Conservation (phyloP, 30 jellyfish, hydroid and myxozoan species). For the Hydra vulgaris region DNA sequence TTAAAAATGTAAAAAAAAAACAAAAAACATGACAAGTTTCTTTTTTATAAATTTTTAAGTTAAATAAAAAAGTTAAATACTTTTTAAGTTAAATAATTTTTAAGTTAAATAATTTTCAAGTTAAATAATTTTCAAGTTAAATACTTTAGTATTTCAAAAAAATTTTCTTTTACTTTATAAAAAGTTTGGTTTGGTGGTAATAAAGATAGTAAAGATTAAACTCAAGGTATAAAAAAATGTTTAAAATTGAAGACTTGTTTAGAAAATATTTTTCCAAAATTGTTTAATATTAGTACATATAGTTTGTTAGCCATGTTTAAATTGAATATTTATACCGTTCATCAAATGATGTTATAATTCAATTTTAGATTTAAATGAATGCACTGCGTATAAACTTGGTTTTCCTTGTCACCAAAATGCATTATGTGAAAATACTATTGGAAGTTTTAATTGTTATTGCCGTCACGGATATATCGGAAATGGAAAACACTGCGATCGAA, state of each 20-base stretch:
- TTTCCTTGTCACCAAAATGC: conserved; percentile 6
- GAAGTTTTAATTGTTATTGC: conserved; percentile 23
- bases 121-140: too few species aligned
- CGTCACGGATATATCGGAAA: conserved; percentile 17
- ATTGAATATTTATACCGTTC: background rate
- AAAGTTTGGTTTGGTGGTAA: background rate
- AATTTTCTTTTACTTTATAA: too few species aligned
- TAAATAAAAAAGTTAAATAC: too few species aligned
- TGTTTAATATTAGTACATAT: background rate
- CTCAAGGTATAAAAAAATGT: background rate
- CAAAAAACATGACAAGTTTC: too few species aligned
- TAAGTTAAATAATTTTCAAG: too few species aligned
- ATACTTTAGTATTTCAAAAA: too few species aligned
- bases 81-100: too few species aligned
- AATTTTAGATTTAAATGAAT: conserved; percentile 15
- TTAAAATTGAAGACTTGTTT: background rate
- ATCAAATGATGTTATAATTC: background rate
- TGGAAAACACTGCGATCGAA: conserved; percentile 8
- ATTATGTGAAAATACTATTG: conserved; percentile 6
- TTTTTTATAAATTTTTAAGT: too few species aligned
- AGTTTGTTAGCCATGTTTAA: too few species aligned
- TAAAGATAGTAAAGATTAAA: too few species aligned
- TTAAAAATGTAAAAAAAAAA: too few species aligned
- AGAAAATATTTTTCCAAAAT: background rate
- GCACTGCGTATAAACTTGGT: conserved; percentile 12